Evolutionary conservation across 1,140 invertebrate genomes (phyloP).

Genomic region (Drosophila sp.): DNA sequence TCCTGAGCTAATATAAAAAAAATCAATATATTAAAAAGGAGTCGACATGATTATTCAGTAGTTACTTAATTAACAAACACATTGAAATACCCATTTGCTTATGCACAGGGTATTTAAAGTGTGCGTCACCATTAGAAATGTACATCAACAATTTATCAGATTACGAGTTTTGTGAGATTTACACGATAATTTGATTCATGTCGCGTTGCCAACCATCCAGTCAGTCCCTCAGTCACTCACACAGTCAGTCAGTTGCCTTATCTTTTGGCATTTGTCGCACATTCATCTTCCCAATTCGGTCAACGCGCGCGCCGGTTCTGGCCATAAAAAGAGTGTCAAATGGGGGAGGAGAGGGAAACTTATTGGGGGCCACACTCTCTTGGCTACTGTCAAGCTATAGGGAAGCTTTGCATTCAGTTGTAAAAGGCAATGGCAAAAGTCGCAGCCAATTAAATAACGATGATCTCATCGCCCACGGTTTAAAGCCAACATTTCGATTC

Average conservation of each 20-base stretch:
- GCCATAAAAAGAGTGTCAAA: conserved; percentile 45
- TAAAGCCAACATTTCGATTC: conserved; percentile 40
- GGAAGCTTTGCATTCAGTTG: conserved; percentile 22
- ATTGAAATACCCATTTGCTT: background rate
- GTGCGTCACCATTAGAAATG: conserved; percentile 56
- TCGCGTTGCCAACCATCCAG: conserved; percentile 23
- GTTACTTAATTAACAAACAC: too few relatives aligned
- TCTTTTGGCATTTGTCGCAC: conserved; percentile 68
- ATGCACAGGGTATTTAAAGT: background rate
- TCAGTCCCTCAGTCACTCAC: too few relatives aligned
- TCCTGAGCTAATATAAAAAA: too few relatives aligned
- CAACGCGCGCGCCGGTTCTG: conserved; percentile 61
- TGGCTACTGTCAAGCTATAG: conserved; percentile 2
- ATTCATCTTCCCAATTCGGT: conserved; percentile 78
- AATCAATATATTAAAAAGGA: too few relatives aligned
- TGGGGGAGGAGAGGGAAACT: conserved; percentile 12
- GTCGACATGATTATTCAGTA: too few relatives aligned
- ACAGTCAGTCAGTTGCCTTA: conserved; percentile 38
- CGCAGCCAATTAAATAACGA: conserved; percentile 72
- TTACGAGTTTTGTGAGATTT: conserved; percentile 36
- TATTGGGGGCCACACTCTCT: background rate
- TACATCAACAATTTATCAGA: conserved; percentile 56
- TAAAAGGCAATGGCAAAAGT: conserved; percentile 47
- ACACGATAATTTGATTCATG: conserved; percentile 51
- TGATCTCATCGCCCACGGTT: conserved; percentile 76